These are phyloP conservation scores for Euwallacea similis DNA, from an alignment of 1,140 invertebrate genomes.

Conservation along the genomic window DNA sequence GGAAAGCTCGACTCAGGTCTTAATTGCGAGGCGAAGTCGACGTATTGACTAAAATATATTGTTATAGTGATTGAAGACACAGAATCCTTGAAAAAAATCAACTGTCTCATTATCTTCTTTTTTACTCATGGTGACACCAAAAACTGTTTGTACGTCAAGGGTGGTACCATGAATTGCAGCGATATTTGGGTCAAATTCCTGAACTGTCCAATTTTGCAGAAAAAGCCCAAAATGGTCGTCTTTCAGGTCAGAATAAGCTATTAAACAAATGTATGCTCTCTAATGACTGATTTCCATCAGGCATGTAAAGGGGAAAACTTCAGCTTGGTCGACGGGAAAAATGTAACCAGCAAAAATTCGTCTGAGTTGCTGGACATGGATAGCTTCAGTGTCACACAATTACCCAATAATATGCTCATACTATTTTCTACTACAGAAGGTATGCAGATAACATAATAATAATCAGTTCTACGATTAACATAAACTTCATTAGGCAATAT, in stretches of 20 bases:
- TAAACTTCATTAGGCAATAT: constrained; percentile 38
- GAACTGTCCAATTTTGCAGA: constrained; percentile 30
- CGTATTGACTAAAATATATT: not conserved
- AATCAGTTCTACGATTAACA: not conserved
- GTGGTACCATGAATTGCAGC: constrained; percentile 27
- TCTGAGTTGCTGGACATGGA: constrained; percentile 4
- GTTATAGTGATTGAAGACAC: constrained; percentile 31
- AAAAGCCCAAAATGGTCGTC: constrained; percentile 49
- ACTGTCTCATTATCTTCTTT: constrained; percentile 47
- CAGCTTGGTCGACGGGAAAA: not conserved
- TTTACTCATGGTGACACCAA: constrained; percentile 44
- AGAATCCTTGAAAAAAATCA: constrained; percentile 31
- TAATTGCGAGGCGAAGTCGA: not conserved
- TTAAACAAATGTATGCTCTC: too few relatives aligned
- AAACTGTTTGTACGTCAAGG: constrained; percentile 36
- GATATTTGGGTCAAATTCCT: constrained; percentile 43
- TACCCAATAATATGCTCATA: constrained; percentile 44
- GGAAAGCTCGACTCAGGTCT: constrained; percentile 34
- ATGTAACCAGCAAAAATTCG: not conserved
- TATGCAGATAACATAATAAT: constrained; percentile 1
- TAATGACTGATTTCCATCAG: constrained; percentile 18
- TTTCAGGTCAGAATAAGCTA: constrained; percentile 42
- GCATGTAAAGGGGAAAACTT: constrained; percentile 46
- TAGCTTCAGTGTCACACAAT: constrained; percentile 24
- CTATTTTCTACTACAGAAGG: constrained; percentile 46